A percentile compares a stretch with the other conserved stretches of the same genome.
These are phyloP conservation scores for Eurosta solidaginis DNA, from an alignment of 1,140 invertebrate species.

Conservation along the genomic window DNA sequence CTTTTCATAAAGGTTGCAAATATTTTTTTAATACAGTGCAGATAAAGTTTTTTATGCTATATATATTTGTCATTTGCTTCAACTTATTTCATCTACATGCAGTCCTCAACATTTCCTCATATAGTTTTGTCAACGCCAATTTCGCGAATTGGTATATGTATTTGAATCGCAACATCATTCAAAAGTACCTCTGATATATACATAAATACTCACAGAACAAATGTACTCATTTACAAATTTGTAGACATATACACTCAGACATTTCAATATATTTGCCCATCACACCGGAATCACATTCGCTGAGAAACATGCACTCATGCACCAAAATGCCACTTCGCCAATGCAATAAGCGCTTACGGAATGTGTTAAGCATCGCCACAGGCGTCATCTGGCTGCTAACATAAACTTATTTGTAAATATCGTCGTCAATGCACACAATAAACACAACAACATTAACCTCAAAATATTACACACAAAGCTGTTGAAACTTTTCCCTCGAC, in stretches of 20 bases:
- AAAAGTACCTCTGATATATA: no score
- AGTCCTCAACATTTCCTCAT: no score
- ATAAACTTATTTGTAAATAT: slow-evolving; percentile 15
- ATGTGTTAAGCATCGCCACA: not conserved
- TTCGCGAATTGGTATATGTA: no score
- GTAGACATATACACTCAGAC: not conserved
- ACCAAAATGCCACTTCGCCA: not conserved
- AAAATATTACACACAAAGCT: not conserved
- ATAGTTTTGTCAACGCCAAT: no score
- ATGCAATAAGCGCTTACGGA: not conserved
- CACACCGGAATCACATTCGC: slow-evolving; percentile 5
- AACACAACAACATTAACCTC: not conserved
- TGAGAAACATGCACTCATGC: not conserved
- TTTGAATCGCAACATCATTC: no score
- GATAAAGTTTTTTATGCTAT: no score
- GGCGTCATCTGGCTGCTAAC: not conserved
- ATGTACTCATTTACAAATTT: not conserved
- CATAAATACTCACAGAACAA: no score
- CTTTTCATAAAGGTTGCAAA: no score
- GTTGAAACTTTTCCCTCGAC: no score
- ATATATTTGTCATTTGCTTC: no score
- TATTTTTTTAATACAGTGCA: no score
- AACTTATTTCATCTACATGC: no score
- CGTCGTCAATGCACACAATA: not conserved
- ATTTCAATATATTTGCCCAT: not conserved